phyloP scores from a whole-genome alignment of 1,140 invertebrate species.

The Hermetia illucens region DNA sequence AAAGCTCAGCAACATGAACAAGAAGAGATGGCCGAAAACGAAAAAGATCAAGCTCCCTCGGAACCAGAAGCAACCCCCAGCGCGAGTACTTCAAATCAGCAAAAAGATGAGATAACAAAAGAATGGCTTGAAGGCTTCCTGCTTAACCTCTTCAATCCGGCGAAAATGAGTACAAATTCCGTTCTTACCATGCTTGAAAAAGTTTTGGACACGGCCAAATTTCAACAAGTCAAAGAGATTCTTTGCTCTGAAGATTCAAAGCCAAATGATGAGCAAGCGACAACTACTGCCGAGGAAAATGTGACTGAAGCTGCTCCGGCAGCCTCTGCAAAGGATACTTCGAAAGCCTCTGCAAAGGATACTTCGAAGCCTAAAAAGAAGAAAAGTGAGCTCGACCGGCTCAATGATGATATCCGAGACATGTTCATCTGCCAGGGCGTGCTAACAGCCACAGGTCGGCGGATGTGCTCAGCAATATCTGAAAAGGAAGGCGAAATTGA shows the following conservation, averaged over 20 bases:
- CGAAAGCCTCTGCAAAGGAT: not conserved
- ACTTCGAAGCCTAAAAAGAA: slow-evolving; percentile 3
- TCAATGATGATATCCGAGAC: slow-evolving; percentile 47
- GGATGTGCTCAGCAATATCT: slow-evolving; percentile 25
- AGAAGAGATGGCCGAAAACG: too few relatives aligned
- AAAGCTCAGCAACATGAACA: not conserved
- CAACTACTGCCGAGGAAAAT: not conserved
- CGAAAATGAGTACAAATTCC: slow-evolving; percentile 3
- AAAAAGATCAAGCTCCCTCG: too few relatives aligned
- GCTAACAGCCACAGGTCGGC: slow-evolving; percentile 33
- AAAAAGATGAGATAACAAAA: not conserved
- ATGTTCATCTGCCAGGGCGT: slow-evolving; percentile 45
- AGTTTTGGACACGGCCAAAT: slow-evolving; percentile 6
- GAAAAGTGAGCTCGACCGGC: slow-evolving; percentile 36
- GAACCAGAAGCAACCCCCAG: too few relatives aligned
- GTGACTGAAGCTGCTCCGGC: not conserved
- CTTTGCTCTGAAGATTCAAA: not conserved
- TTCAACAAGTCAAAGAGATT: slow-evolving; percentile 7
- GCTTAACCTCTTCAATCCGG: slow-evolving; percentile 6
- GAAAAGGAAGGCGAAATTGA: slow-evolving; percentile 5
- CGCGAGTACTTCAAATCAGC: too few relatives aligned
- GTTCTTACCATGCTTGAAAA: slow-evolving; percentile 6
- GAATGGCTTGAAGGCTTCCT: slow-evolving; percentile 7
- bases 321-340: not conserved
- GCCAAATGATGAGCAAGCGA: not conserved